phyloP scores from a whole-genome alignment of 1,140 invertebrate species.

The Megalopta genalis region DNA sequence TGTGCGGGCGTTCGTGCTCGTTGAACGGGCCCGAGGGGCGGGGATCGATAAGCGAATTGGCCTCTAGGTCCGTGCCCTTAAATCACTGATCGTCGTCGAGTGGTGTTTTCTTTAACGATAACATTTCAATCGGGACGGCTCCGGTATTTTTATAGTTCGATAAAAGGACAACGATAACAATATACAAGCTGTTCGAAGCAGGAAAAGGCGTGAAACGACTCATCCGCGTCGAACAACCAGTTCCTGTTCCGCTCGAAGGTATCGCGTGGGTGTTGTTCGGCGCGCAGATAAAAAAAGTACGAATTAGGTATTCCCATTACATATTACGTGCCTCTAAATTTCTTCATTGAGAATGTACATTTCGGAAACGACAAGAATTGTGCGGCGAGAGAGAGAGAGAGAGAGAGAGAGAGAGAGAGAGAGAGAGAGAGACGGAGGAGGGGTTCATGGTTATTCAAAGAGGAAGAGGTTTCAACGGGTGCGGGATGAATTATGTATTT shows the following conservation, averaged over 20 bases:
- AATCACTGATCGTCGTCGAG: constrained; percentile 5
- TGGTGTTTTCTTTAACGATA: constrained; percentile 14
- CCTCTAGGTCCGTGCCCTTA: background rate
- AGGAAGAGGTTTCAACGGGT: background rate
- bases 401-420: too few relatives aligned
- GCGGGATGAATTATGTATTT: constrained; percentile 1
- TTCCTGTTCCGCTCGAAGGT: background rate
- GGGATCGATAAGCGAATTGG: constrained; percentile 13
- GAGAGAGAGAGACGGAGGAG: too few relatives aligned
- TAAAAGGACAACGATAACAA: constrained; percentile 25
- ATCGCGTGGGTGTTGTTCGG: background rate
- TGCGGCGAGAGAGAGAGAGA: too few relatives aligned
- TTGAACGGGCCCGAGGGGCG: background rate
- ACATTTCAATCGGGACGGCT: constrained; percentile 14
- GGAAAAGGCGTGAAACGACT: background rate
- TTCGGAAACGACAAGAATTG: background rate
- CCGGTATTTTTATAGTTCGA: constrained; percentile 30
- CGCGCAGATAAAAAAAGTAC: too few relatives aligned
- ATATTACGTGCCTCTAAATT: background rate
- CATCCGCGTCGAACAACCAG: background rate
- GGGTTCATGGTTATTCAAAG: background rate
- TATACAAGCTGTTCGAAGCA: background rate
- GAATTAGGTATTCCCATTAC: background rate
- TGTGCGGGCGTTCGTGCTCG: background rate
- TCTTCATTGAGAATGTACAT: background rate